Conservation (phyloP, 2,888 invertebrate genomes). For the Drosophila suboccidentalis region DNA sequence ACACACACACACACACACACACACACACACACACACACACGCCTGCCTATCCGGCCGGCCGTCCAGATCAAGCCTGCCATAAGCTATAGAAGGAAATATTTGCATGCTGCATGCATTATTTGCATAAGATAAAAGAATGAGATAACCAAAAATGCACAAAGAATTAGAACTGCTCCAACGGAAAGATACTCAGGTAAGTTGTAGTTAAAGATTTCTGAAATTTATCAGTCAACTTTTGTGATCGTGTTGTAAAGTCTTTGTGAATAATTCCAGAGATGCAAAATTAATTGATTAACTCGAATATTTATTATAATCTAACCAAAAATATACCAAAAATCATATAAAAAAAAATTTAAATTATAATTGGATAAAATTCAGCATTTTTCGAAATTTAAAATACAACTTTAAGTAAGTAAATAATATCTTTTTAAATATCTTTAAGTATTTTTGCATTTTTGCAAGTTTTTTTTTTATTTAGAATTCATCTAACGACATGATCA, state of each 20-base stretch:
- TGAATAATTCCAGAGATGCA: too few species aligned
- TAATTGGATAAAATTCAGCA: too few species aligned
- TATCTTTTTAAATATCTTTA: too few species aligned
- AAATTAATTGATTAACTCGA: too few species aligned
- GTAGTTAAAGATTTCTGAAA: neutral
- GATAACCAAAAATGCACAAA: slow-evolving; percentile 18
- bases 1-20: slow-evolving; percentile 26
- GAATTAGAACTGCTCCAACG: neutral
- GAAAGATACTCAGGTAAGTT: slow-evolving; percentile 13
- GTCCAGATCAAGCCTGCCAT: slow-evolving; percentile 22
- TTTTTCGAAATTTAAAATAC: too few species aligned
- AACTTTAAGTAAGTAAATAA: too few species aligned
- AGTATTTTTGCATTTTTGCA: too few species aligned
- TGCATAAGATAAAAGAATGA: slow-evolving; percentile 75
- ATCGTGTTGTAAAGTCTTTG: too few species aligned
- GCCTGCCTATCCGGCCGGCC: slow-evolving; percentile 54
- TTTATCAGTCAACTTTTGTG: neutral
- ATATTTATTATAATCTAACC: too few species aligned
- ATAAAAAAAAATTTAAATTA: too few species aligned
- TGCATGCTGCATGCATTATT: slow-evolving; percentile 74
- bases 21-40: slow-evolving; percentile 26
- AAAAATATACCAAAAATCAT: too few species aligned
- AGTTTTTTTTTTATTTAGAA: neutral
- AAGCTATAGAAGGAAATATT: slow-evolving; percentile 41
- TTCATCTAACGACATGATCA: slow-evolving; percentile 39